A percentile compares a stretch with the other conserved stretches of the same genome.
Conservation (phyloP, 2,888 invertebrate genomes). For the Nowickia ferox region DNA sequence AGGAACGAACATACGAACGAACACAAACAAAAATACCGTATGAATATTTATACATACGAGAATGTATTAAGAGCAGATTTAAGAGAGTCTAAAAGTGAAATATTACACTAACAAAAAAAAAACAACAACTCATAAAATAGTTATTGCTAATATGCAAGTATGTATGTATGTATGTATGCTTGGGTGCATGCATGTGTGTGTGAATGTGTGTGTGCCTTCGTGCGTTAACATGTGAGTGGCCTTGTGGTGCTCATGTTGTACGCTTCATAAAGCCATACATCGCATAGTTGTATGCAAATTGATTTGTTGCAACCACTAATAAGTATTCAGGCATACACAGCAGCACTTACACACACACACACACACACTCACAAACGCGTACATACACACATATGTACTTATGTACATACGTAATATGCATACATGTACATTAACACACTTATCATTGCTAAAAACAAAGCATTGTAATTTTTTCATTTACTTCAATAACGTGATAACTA, state of each 20-base stretch:
- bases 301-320: constrained; percentile 63
- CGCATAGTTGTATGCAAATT: constrained; percentile 52
- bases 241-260: constrained; percentile 57
- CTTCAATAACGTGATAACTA: no score
- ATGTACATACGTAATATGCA: constrained; percentile 4
- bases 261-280: constrained; percentile 33
- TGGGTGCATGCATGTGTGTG: constrained; percentile 34
- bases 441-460: neutral
- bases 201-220: constrained; percentile 33
- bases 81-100: constrained; percentile 39
- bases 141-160: neutral
- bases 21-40: neutral
- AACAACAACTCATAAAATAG: neutral
- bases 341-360: neutral
- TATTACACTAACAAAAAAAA: neutral
- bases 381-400: neutral
- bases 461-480: neutral
- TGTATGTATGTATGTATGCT: neutral
- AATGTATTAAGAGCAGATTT: constrained; percentile 49
- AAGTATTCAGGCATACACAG: constrained; percentile 40
- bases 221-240: constrained; percentile 50
- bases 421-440: neutral
- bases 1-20: neutral
- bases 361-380: neutral
- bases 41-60: constrained; percentile 37